A percentile compares a stretch with the other conserved stretches of the same genome.
These are phyloP conservation scores for Phainopepla nitens DNA, from an alignment of 2,113 vertebrate species.

Conservation along the genomic window DNA sequence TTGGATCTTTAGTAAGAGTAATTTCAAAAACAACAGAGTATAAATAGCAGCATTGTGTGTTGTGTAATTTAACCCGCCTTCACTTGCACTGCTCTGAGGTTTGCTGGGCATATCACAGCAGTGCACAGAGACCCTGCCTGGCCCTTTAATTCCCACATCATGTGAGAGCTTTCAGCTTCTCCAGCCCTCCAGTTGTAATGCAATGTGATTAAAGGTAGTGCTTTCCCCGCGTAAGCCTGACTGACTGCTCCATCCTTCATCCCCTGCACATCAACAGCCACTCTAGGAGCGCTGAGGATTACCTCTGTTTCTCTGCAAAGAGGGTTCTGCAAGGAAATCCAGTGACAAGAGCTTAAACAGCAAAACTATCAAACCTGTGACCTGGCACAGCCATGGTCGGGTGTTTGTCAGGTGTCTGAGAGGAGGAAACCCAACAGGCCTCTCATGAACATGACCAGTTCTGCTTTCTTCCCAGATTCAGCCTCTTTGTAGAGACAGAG, in stretches of 20 bases:
- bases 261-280: neutral
- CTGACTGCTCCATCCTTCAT: conserved; percentile 25
- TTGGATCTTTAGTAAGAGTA: neutral
- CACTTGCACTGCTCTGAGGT: neutral
- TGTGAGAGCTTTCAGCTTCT: neutral
- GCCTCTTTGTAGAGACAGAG: neutral
- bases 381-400: neutral
- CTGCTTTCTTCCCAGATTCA: neutral
- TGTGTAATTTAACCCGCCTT: neutral
- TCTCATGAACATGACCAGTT: neutral
- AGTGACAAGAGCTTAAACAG: neutral
- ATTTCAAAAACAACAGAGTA: neutral
- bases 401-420: neutral
- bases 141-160: conserved; percentile 29
- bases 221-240: neutral
- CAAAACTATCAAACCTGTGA: neutral
- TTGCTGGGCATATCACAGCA: neutral
- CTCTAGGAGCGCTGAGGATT: neutral
- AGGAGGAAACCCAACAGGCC: neutral
- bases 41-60: neutral
- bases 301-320: neutral
- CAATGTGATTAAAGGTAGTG: conserved; percentile 44
- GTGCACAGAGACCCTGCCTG: neutral
- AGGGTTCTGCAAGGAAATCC: neutral
- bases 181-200: neutral